These are phyloP conservation scores for Erythrocercus mccallii DNA, from an alignment of 2,113 vertebrate species.

Conservation along the genomic window DNA sequence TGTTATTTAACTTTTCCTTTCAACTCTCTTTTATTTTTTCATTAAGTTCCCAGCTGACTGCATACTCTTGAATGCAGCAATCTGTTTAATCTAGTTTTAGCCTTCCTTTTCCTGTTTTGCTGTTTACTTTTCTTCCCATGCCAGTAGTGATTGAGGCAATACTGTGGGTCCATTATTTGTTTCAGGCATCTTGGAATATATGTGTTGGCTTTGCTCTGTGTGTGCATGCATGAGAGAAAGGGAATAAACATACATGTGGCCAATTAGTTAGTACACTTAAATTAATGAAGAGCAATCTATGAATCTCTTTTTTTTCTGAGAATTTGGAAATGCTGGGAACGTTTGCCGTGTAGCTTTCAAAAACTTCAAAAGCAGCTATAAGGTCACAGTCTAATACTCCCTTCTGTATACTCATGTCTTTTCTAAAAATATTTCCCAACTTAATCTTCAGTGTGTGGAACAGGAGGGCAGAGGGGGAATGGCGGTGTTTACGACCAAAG, in stretches of 20 bases:
- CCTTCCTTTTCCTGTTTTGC: slow-evolving; percentile 67
- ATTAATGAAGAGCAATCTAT: slow-evolving; percentile 28
- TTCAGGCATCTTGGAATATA: slow-evolving; percentile 34
- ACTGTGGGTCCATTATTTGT: slow-evolving; percentile 55
- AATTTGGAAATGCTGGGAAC: slow-evolving; percentile 34
- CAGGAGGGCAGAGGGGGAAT: slow-evolving; percentile 44
- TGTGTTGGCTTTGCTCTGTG: slow-evolving; percentile 32
- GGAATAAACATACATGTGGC: slow-evolving; percentile 19
- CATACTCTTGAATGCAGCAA: slow-evolving; percentile 33
- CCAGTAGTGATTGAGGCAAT: slow-evolving; percentile 43
- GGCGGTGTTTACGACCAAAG: slow-evolving; percentile 46
- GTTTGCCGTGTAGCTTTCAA: slow-evolving; percentile 49
- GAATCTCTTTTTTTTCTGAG: not conserved
- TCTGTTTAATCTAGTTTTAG: slow-evolving; percentile 66
- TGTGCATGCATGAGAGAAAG: not conserved
- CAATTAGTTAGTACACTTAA: slow-evolving; percentile 2
- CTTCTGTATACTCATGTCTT: slow-evolving; percentile 58
- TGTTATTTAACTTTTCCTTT: slow-evolving; percentile 46
- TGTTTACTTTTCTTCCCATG: slow-evolving; percentile 60
- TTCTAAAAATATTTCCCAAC: slow-evolving; percentile 62
- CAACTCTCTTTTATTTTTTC: not conserved
- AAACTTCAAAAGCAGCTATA: slow-evolving; percentile 53
- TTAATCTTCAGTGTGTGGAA: slow-evolving; percentile 24
- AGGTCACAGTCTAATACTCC: slow-evolving; percentile 40
- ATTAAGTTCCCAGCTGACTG: slow-evolving; percentile 47